Evolutionary conservation across 2,888 invertebrate genomes (phyloP), one percentile per base, ranked within the genome.

Genomic region (Polydrusus cervinus): DNA sequence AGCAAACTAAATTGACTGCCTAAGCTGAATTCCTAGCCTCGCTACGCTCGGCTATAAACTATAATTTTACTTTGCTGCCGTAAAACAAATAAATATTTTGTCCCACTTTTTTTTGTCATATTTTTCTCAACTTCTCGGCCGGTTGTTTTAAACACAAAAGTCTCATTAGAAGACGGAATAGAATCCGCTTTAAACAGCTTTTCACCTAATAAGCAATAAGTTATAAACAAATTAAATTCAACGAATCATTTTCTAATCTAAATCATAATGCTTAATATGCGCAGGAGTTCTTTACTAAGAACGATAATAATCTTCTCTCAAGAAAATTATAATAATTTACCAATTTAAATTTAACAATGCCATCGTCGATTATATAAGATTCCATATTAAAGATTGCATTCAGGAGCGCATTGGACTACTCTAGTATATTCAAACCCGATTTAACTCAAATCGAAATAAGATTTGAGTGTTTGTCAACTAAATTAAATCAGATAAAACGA

Each of bases 311-410:
- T 14, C 38, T 5, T 11, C 34, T 60, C 38, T 60, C n/a, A 9
- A 18, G 38, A 18, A 60, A 16, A 60, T 60, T 60, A 60, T 60
- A 60, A 55, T 55, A 60, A 60, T 60, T 40, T 60, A 60, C 40
- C 38, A 60, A 60, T 60, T 60, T 60, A 60, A 14, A 60, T 60
- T 60, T 38, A 60, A 60, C 38, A 60, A 60, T 11, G 25, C 30
- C 10, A 16, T 0, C 3, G 5, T 60, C 18, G 57, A 11, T 16
- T 60, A 38, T 10, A 38, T 60, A 14, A 18, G 57, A 60, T 38
- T 16, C 8, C 16, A 34, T 38, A 60, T 38, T 38, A 38, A 60
- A 38, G 57, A 60, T 38, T 38, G 57, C 38, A 30, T 55, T 55
- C 34, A 34, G 34, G 14, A n/a, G 55, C 25, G 55, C 55, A 11